Conservation (phyloP, 2,113 vertebrate species). For the Crotalus viridis region DNA sequence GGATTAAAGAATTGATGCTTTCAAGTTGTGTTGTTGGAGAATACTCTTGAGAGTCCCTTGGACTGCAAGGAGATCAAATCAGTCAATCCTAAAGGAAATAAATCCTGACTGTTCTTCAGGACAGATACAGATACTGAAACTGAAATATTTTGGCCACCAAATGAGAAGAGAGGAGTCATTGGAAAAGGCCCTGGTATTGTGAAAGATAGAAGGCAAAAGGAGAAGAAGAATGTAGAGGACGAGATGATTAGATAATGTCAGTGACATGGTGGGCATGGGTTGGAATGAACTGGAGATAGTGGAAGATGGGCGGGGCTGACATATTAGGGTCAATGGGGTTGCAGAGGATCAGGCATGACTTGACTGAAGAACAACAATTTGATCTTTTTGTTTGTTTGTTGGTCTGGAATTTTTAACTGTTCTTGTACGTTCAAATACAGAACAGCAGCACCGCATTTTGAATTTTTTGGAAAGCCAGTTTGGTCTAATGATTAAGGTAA, state of each 20-base stretch:
- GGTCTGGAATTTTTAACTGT: background rate
- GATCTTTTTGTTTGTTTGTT: background rate
- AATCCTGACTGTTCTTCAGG: background rate
- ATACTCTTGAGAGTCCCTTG: no score
- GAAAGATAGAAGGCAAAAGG: background rate
- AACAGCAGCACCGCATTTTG: background rate
- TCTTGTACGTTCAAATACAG: background rate
- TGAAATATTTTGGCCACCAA: background rate
- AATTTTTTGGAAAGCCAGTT: background rate
- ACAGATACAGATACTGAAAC: background rate
- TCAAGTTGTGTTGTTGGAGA: background rate
- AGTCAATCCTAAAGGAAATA: background rate
- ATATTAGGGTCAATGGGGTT: background rate
- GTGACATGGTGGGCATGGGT: background rate
- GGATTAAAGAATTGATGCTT: background rate
- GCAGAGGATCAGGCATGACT: background rate
- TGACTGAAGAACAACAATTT: background rate
- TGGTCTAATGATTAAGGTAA: no score
- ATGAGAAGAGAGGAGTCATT: background rate
- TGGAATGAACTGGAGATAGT: background rate
- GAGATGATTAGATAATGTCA: background rate
- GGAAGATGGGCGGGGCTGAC: background rate
- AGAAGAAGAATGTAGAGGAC: background rate
- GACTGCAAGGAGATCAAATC: background rate
- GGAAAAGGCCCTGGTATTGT: background rate